Evolutionary conservation across 2,113 vertebrate species (phyloP), one percentile per base, ranked within the genome.

Genomic region (Cercopithecus mona): DNA sequence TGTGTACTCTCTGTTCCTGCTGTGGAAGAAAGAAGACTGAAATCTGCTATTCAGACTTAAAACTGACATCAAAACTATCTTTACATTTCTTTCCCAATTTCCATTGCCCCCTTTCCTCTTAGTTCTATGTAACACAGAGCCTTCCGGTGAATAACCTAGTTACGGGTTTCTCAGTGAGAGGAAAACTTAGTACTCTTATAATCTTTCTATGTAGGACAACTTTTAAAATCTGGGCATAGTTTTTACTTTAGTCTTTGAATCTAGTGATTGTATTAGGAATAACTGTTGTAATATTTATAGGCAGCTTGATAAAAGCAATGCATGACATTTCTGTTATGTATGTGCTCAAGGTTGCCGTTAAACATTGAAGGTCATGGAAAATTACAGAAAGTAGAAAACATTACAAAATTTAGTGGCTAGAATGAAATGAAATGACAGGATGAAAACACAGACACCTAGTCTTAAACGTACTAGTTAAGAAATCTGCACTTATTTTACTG

Each of bases 211-310:
- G 5, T n/a, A 93, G 9, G 50, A 90, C 27, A 59, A 55, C 32
- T 81, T 93, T 59, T 66, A 76, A 91, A 68, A 85, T 70, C 17
- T 81, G 32, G 45, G 10, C 68, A 45, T 43, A 72, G 16, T 70
- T 93, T 93, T 88, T 93, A 48, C 25, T 80, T 87, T 75, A 43
- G 43, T 52, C 48, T 94, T 96, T 84, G 48, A 91, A 14, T 93
- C 35, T 88, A 57, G 10, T 52, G 30, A 35, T 23, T 90, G 85
- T 32, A 45, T 91, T 66, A 73, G 32, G 14, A 79, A 66, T 85
- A 84, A 87, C 12, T 38, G 25, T 96, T 52, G 79, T 55, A 81
- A 30, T 79, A 80, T 43, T 10, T 48, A 22, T n/a, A 30, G 50
- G 38, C 38, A 90, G 5, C 20, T 78, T 80, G 83, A 78, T 94